These are phyloP conservation scores for Cheilosia impressa DNA, from an alignment of 2,888 invertebrate genomes.

Conservation along the genomic window DNA sequence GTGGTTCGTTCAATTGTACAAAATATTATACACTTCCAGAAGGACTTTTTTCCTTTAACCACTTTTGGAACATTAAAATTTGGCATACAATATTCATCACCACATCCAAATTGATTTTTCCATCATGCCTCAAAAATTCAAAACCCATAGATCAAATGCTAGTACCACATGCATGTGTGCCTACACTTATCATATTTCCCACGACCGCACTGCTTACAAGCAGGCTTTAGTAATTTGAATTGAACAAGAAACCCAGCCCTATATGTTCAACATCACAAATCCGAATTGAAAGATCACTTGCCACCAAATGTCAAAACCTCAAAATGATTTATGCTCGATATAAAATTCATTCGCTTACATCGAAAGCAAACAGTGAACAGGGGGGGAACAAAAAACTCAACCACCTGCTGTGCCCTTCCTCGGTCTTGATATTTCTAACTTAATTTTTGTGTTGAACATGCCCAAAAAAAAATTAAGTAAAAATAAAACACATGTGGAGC, in stretches of 20 bases:
- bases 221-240: conserved; percentile 1
- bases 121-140: background rate
- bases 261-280: conserved; percentile 46
- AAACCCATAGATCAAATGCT: background rate
- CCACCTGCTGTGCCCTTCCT: conserved; percentile 70
- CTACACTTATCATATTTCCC: conserved; percentile 6
- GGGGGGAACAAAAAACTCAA: conserved; percentile 27
- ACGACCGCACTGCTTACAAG: conserved; percentile 4
- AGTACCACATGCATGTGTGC: background rate
- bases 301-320: conserved; percentile 75
- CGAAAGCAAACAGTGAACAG: conserved; percentile 62
- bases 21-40: too few relatives aligned
- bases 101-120: too few relatives aligned
- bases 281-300: conserved; percentile 75
- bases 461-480: conserved; percentile 23
- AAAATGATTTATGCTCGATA: conserved; percentile 70
- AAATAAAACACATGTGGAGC: conserved; percentile 70
- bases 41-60: too few relatives aligned
- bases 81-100: too few relatives aligned
- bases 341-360: conserved; percentile 50
- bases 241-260: conserved; percentile 32
- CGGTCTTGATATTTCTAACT: conserved; percentile 61
- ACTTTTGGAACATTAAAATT: too few relatives aligned
- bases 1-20: too few relatives aligned
- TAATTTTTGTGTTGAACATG: conserved; percentile 68